Conservation (phyloP, 2,113 vertebrate species). For the Oryzias curvinotus region DNA sequence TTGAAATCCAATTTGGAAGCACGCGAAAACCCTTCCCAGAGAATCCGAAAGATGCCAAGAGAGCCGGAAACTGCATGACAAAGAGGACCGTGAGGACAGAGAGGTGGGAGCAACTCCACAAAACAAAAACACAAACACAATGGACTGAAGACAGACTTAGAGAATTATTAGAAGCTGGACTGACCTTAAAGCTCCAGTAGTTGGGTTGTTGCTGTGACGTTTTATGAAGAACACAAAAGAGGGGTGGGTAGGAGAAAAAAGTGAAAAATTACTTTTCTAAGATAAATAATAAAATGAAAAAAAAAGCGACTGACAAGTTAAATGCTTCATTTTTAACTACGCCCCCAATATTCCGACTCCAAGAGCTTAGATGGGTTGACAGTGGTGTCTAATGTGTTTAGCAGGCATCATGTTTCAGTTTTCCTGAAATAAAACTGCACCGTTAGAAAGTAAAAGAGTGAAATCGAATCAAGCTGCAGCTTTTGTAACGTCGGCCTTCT, state of each 20-base stretch:
- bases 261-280: slow-evolving; percentile 16
- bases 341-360: slow-evolving; percentile 13
- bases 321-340: too few relatives aligned
- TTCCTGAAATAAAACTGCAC: slow-evolving; percentile 38
- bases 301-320: neutral
- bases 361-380: slow-evolving; percentile 31
- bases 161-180: slow-evolving; percentile 72
- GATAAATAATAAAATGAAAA: neutral
- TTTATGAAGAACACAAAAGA: slow-evolving; percentile 26
- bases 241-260: slow-evolving; percentile 27
- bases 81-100: slow-evolving; percentile 22
- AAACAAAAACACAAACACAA: slow-evolving; percentile 11
- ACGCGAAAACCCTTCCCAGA: slow-evolving; percentile 7
- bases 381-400: slow-evolving; percentile 23
- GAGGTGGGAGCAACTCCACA: slow-evolving; percentile 24
- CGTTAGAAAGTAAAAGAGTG: slow-evolving; percentile 36
- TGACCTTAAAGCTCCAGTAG: slow-evolving; percentile 99
- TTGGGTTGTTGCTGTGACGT: slow-evolving; percentile 86
- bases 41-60: slow-evolving; percentile 34
- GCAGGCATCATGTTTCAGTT: slow-evolving; percentile 16
- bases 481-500: slow-evolving; percentile 31
- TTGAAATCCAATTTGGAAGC: neutral
- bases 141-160: too few relatives aligned
- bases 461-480: slow-evolving; percentile 60
- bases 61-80: slow-evolving; percentile 30